A percentile compares a stretch with the other conserved stretches of the same genome.
These are phyloP conservation scores for Cephalopholis sonnerati DNA, from an alignment of 2,113 vertebrate species.

Conservation along the genomic window DNA sequence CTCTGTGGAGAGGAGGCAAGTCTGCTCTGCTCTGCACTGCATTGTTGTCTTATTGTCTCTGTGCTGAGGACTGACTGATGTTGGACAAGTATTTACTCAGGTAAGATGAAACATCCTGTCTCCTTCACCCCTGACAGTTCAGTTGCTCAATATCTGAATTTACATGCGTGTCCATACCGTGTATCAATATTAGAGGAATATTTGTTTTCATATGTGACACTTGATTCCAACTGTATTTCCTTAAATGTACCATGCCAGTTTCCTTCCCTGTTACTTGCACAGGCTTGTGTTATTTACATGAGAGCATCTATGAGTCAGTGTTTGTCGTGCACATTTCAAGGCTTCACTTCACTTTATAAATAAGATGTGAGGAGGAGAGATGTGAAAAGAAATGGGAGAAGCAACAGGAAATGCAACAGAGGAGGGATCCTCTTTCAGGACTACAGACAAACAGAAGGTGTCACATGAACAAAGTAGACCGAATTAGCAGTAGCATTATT, in stretches of 20 bases:
- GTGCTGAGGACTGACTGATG: conserved; percentile 9
- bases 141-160: no score
- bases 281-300: not conserved
- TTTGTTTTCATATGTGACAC: no score
- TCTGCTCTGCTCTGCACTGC: conserved; percentile 33
- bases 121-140: not conserved
- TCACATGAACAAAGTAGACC: not conserved
- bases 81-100: conserved; percentile 26
- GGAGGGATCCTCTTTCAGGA: not conserved
- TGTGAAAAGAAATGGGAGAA: not conserved
- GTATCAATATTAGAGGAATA: no score
- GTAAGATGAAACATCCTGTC: conserved; percentile 31
- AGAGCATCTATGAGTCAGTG: not conserved
- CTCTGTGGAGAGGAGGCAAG: conserved; percentile 43
- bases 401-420: not conserved
- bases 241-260: not conserved
- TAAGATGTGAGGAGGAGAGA: not conserved
- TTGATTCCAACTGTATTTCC: not conserved
- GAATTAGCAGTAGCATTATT: not conserved
- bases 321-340: not conserved
- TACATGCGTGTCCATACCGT: no score
- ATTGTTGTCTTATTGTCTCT: conserved; percentile 4
- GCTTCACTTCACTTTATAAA: conserved; percentile 3
- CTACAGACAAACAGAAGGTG: no score
- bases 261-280: not conserved